Conservation (phyloP, 2,113 vertebrate species). For the Otocyon megalotis region DNA sequence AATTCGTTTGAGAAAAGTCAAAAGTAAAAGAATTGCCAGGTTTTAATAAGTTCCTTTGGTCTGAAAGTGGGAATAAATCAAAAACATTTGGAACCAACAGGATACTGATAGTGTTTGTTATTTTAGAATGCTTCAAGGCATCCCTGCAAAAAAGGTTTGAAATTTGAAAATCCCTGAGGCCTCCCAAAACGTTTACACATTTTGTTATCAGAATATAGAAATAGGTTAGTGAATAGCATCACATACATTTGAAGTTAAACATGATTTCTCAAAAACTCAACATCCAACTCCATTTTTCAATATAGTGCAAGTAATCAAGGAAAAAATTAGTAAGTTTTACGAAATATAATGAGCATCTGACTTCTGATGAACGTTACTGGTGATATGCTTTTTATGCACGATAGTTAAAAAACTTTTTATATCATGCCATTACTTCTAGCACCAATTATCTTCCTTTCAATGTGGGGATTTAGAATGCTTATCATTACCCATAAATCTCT, state of each 20-base stretch:
- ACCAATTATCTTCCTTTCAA: not conserved
- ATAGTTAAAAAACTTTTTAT: not conserved
- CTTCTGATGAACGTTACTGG: not conserved
- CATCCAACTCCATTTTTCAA: not conserved
- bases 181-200: not conserved
- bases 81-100: slow-evolving; percentile 49
- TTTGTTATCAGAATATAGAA: slow-evolving; percentile 40
- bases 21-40: not conserved
- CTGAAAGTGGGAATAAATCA: slow-evolving; percentile 38
- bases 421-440: not conserved
- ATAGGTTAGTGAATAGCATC: not conserved
- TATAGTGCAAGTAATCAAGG: not conserved
- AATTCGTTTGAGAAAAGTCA: not conserved
- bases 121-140: slow-evolving; percentile 36
- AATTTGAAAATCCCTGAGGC: not conserved
- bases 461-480: not conserved
- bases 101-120: not conserved
- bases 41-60: slow-evolving; percentile 43
- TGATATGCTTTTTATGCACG: not conserved
- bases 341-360: not conserved
- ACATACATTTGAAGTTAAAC: not conserved
- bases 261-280: not conserved
- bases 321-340: not conserved
- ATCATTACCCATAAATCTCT: not conserved
- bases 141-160: not conserved